Base-by-base conservation (phyloP, 1,140 invertebrate species). In the Apocrypta bakeri region DNA sequence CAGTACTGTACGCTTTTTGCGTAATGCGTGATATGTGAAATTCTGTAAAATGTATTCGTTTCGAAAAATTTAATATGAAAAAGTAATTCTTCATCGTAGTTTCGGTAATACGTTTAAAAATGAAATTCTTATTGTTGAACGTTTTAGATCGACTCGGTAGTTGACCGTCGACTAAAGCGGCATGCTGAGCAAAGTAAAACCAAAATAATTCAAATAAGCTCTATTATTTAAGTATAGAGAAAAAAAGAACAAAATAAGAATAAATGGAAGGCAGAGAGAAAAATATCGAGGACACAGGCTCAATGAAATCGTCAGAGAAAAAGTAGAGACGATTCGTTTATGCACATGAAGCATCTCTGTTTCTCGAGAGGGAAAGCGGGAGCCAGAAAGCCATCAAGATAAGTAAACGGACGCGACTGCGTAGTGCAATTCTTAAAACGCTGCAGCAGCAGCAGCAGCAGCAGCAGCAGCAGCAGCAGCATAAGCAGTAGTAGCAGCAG, bases 351-450 rank as follows among this genome's bases (percentile, higher is more conserved):
- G 86, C 85, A 88, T 87, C 83, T 82, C 63, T 83, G 79, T 86
- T 87, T 83, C 68, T 76, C 82, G 73, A 72, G 82, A 68, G 64
- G 79, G 64, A 69, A 69, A 66, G 66, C 63, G 61, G 79, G 77
- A 83, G 56, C 48, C 74, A 84, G 85, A 83, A 88, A 87, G 85
- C 88, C 87, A 87, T 88, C 88, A 85, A 86, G 88, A 88, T 88
- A 87, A 88, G 88, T 88, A 87, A 87, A 88, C 85, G 85, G 87
- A 83, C 87, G 85, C 86, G 85, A 88, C 87, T 86, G 87, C 86
- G 88, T 87, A 85, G 85, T 85, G 85, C 87, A 89, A 88, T 88
- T 89, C 88, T 89, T 89, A 88, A 89, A 90, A 88, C 85, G 87
- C 73, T 87, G 86, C 88, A 87, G 87, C 85, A 88, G 87, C 85